Percentiles rank a stretch among this genome's conserved stretches.
phyloP scores from a whole-genome alignment of 2,888 invertebrate genomes.

The Smittia aterrima region DNA sequence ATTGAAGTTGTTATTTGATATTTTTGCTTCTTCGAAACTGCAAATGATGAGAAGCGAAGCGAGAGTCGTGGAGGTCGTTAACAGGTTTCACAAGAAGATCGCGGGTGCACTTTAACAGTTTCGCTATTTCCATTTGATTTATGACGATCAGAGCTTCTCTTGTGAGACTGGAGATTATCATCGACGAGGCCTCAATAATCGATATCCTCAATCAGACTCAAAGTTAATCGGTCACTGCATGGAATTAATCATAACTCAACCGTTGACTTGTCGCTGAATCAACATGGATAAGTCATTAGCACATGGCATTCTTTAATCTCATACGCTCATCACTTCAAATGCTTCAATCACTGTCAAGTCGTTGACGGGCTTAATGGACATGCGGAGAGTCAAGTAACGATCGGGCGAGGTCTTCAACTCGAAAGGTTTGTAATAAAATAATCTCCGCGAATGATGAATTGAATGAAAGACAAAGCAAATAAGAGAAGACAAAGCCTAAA shows the following conservation, averaged over 20 bases:
- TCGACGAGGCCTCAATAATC: neutral
- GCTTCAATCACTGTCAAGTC: neutral
- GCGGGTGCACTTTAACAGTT: neutral
- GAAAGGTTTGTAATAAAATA: constrained; percentile 4
- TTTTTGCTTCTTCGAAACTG: neutral
- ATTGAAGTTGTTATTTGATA: constrained; percentile 7
- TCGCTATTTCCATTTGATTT: no score
- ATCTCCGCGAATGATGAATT: neutral
- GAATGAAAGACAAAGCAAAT: no score
- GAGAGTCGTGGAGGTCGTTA: neutral
- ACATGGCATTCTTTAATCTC: neutral
- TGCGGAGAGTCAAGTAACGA: constrained; percentile 6
- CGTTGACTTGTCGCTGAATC: neutral
- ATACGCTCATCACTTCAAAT: neutral
- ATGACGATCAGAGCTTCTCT: neutral
- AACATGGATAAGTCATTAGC: neutral
- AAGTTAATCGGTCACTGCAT: neutral
- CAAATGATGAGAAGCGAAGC: neutral
- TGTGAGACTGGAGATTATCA: neutral
- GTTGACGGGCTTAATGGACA: neutral
- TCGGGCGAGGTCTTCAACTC: neutral
- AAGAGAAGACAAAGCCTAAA: neutral
- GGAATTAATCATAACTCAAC: neutral
- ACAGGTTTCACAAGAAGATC: neutral
- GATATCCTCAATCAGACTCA: neutral